phyloP scores from a whole-genome alignment of 2,797 vertebrate genomes.

The Enteromius mattozi region DNA sequence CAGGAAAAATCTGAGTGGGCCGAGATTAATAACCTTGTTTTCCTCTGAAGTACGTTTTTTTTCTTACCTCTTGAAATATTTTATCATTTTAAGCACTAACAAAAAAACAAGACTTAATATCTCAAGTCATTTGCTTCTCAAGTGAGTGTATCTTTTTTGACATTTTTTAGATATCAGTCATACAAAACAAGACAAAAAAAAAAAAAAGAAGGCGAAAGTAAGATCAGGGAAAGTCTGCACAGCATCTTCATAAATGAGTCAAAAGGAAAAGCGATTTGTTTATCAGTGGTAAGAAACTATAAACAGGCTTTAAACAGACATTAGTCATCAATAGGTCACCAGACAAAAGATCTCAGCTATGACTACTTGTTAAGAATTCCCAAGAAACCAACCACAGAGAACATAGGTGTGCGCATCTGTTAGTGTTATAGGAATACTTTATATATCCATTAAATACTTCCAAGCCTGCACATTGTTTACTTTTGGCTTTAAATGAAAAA shows the following conservation, averaged over 20 bases:
- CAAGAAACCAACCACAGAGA: background rate
- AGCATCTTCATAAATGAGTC: background rate
- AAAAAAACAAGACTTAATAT: too few species aligned
- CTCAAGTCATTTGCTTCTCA: background rate
- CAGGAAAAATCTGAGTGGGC: too few species aligned
- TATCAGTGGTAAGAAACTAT: conserved; percentile 6
- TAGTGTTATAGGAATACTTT: background rate
- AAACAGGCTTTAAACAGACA: background rate
- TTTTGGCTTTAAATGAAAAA: background rate
- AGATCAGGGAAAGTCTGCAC: background rate
- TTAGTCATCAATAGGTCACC: background rate
- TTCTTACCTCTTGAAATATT: background rate
- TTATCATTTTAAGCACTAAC: background rate
- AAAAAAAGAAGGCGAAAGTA: background rate
- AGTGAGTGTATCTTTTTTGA: background rate
- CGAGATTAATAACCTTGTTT: too few species aligned
- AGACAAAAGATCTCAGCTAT: background rate
- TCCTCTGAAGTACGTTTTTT: too few species aligned
- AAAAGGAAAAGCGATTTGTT: background rate
- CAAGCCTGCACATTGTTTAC: background rate
- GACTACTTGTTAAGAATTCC: background rate
- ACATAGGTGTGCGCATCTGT: background rate
- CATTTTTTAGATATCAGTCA: background rate
- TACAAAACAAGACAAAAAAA: background rate
- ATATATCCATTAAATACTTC: background rate